Evolutionary conservation across 1,140 invertebrate species (phyloP), one percentile per base, ranked within the genome.

Genomic region (Drosophila murphyi): DNA sequence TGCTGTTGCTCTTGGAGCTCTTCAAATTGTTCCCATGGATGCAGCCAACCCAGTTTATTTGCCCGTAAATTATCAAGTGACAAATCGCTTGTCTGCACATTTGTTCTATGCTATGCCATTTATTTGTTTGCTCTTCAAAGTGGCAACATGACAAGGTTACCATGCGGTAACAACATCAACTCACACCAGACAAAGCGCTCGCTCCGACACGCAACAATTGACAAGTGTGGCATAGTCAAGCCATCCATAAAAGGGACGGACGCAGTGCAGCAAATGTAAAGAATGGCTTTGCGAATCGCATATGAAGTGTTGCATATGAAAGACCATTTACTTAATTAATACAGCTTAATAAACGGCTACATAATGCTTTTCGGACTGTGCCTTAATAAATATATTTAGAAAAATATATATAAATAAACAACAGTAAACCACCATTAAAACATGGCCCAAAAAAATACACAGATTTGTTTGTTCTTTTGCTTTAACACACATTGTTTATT

Each of bases 31-130:
- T n/a, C 3, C 31, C 45, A 12, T 35, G 41, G 32, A 48, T 50
- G 39, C 51, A 78, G 76, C 73, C 70, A 67, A 76, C 67, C 68
- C 68, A 76, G 61, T 73, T 82, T 65, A 65, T 71, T 68, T 45
- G 12, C 35, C 52, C 64, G 79, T 85, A 73, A 77, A 71, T 88
- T 80, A 76, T 56, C 57, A 60, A 72, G 80, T 80, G 83, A 88
- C 85, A 88, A 83, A 88, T 87, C 80, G 76, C 76, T 78, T 77
- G 82, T 87, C 83, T 68, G 34, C 76, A 70, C 72, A 79, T 87
- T 76, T 76, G 79, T 77, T 52, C 79, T 60, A 59, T 70, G 51
- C 54, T 72, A 48, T 82, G 79, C 60, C 79, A 88, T 67, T 73
- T 83, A 80, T 79, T 83, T 80, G 85, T 73, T 87, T 86, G 63